Percentiles rank a stretch among this genome's conserved stretches.
Evolutionary conservation across 2,113 vertebrate species (phyloP).

Genomic region (Chaetura pelagica): DNA sequence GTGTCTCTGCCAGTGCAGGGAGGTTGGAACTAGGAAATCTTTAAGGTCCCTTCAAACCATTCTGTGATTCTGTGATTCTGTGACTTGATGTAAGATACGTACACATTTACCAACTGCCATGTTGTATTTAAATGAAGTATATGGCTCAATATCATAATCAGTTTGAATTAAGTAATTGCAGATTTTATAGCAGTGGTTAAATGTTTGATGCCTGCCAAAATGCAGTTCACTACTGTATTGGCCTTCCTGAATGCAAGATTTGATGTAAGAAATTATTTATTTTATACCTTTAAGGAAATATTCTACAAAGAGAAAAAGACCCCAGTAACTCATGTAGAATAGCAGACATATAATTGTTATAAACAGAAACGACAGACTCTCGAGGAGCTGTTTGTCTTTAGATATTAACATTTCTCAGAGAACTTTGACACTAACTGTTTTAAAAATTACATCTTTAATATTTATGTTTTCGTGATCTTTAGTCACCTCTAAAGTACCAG

Average conservation of each 20-base stretch:
- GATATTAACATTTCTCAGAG: background rate
- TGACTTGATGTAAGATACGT: background rate
- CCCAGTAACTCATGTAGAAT: background rate
- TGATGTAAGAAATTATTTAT: background rate
- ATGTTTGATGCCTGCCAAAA: background rate
- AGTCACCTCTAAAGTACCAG: background rate
- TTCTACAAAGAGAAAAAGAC: background rate
- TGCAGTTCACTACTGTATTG: background rate
- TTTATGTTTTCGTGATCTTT: background rate
- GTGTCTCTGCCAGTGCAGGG: too few species aligned
- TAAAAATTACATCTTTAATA: background rate
- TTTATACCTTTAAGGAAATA: background rate
- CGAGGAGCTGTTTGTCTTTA: background rate
- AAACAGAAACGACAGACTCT: background rate
- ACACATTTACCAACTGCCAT: background rate
- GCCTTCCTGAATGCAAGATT: background rate
- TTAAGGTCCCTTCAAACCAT: too few species aligned
- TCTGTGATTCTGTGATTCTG: too few species aligned
- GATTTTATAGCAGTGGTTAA: background rate
- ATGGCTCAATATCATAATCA: background rate
- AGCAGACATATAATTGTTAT: background rate
- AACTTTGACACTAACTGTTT: background rate
- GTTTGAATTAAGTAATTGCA: background rate
- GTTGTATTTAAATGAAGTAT: background rate
- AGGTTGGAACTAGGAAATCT: too few species aligned